phyloP scores from a whole-genome alignment of 2,797 vertebrate genomes.

The Rhinogobio ventralis region DNA sequence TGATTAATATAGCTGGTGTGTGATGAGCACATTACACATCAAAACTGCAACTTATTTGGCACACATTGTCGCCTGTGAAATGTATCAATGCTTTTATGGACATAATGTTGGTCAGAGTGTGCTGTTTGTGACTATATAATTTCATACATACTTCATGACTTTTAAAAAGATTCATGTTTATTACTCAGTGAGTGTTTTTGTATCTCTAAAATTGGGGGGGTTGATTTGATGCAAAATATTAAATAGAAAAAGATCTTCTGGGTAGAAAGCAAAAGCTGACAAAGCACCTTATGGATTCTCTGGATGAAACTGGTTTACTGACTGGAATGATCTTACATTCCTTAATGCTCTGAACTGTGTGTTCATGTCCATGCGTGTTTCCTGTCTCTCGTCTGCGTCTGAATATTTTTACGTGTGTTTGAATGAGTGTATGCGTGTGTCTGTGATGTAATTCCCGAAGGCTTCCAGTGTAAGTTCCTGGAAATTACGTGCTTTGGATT shows the following conservation, averaged over 20 bases:
- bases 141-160: not conserved
- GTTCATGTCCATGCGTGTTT: not conserved
- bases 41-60: not conserved
- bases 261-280: not conserved
- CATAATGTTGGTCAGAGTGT: not conserved
- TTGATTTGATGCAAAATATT: not conserved
- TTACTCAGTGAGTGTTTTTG: slow-evolving; percentile 1
- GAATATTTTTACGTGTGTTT: not conserved
- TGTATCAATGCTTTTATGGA: not conserved
- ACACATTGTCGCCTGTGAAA: not conserved
- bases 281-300: not conserved
- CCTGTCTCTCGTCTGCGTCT: slow-evolving; percentile 3
- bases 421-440: slow-evolving; percentile 7
- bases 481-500: slow-evolving; percentile 17
- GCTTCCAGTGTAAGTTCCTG: slow-evolving; percentile 23
- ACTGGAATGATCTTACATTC: not conserved
- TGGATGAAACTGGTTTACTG: not conserved
- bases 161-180: slow-evolving; percentile 6
- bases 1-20: not conserved
- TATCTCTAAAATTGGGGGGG: not conserved
- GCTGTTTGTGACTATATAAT: not conserved
- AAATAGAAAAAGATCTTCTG: not conserved
- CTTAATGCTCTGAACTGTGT: not conserved
- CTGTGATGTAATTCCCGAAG: slow-evolving; percentile 21
- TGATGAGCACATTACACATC: not conserved